phyloP scores from a whole-genome alignment of 2,113 vertebrate genomes.

The Tamias sibiricus region DNA sequence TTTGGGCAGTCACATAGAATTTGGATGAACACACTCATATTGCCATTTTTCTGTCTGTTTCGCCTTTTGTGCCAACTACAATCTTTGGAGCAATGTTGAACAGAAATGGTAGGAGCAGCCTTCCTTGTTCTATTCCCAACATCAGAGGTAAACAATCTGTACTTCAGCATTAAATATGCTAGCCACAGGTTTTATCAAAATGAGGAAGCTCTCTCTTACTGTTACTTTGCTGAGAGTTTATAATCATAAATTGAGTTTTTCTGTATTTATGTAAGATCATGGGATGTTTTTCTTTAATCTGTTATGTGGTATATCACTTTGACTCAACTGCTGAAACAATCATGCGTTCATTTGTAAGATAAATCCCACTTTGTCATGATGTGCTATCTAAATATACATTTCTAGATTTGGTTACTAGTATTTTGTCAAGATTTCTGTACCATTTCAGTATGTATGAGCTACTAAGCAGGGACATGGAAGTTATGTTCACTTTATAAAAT shows the following conservation, averaged over 20 bases:
- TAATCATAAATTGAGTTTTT: conserved; percentile 9
- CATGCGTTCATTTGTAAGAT: not conserved
- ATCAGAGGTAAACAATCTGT: not conserved
- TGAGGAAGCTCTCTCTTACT: not conserved
- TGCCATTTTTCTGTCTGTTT: not conserved
- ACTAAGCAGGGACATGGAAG: not conserved
- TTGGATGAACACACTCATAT: not conserved
- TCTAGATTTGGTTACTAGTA: not conserved
- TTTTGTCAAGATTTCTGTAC: conserved; percentile 2
- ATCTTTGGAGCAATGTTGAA: not conserved
- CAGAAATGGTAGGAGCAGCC: not conserved
- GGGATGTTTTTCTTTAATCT: not conserved
- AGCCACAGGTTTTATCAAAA: not conserved
- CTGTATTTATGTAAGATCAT: not conserved
- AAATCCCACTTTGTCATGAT: not conserved
- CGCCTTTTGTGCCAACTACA: not conserved
- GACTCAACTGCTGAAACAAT: not conserved
- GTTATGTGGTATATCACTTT: not conserved
- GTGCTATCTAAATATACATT: not conserved
- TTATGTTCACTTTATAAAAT: not conserved
- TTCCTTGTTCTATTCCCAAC: not conserved
- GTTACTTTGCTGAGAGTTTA: not conserved
- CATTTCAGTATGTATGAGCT: not conserved
- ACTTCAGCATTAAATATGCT: not conserved
- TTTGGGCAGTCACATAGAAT: not conserved